phyloP scores from a whole-genome alignment of 2,113 vertebrate genomes.

The Lycaon pictus region DNA sequence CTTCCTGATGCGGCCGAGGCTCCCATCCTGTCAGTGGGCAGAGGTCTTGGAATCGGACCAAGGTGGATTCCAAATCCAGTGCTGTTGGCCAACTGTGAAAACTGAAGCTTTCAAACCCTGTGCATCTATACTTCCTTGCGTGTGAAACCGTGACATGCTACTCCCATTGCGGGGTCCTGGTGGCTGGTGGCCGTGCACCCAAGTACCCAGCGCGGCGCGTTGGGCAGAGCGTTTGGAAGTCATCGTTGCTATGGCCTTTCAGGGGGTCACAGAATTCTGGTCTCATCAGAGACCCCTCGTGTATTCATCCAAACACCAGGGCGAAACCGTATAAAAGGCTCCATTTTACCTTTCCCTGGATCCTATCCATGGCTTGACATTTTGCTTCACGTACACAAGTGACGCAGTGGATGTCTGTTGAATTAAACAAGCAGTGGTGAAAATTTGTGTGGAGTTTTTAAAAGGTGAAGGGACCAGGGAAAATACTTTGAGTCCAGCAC shows the following conservation, averaged over 20 bases:
- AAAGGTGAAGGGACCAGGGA: not conserved
- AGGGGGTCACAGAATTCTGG: not conserved
- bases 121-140: not conserved
- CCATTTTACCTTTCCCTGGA: not conserved
- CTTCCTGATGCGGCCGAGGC: no score
- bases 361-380: not conserved
- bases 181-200: not conserved
- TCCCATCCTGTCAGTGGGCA: no score
- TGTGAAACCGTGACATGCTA: not conserved
- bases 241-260: not conserved
- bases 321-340: not conserved
- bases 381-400: not conserved
- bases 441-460: not conserved
- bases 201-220: not conserved
- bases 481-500: not conserved
- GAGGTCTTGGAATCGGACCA: not conserved
- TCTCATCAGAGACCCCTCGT: not conserved
- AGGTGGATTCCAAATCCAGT: not conserved
- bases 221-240: not conserved
- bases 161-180: not conserved
- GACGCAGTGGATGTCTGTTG: not conserved
- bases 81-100: not conserved
- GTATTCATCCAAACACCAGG: not conserved
- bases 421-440: not conserved
- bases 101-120: not conserved